phyloP scores from a whole-genome alignment of 2,888 invertebrate species.

The Dicycla oo region DNA sequence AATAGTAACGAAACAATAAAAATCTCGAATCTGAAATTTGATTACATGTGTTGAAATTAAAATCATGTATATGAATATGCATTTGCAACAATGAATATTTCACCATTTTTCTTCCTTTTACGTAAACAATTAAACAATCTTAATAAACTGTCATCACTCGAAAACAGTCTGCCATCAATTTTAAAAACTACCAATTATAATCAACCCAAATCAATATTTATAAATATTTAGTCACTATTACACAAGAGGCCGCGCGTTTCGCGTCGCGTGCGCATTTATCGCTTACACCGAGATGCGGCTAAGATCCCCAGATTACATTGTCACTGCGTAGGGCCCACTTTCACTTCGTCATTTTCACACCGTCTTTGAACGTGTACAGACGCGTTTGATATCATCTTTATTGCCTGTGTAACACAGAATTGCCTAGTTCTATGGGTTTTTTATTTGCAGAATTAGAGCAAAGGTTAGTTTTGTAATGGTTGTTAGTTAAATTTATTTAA shows the following conservation, averaged over 20 bases:
- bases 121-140: neutral
- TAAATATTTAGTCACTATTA: constrained; percentile 62
- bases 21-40: neutral
- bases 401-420: constrained; percentile 55
- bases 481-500: constrained; percentile 28
- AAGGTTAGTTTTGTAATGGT: constrained; percentile 47
- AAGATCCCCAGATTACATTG: constrained; percentile 78
- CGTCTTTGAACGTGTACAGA: constrained; percentile 52
- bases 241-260: constrained; percentile 67
- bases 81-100: neutral
- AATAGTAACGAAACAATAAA: neutral
- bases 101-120: constrained; percentile 3
- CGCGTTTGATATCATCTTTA: constrained; percentile 60
- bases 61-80: neutral
- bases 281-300: constrained; percentile 62
- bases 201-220: constrained; percentile 49
- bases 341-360: constrained; percentile 72
- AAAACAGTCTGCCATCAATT: neutral
- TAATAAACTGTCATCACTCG: neutral
- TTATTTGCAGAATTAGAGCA: constrained; percentile 53
- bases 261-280: constrained; percentile 65
- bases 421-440: constrained; percentile 45
- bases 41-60: neutral
- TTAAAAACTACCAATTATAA: constrained; percentile 25
- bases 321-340: constrained; percentile 73